A percentile compares a stretch with the other conserved stretches of the same genome.
These are phyloP conservation scores for Hirudinaria manillensis DNA, from an alignment of 2,888 invertebrate genomes.

Conservation along the genomic window DNA sequence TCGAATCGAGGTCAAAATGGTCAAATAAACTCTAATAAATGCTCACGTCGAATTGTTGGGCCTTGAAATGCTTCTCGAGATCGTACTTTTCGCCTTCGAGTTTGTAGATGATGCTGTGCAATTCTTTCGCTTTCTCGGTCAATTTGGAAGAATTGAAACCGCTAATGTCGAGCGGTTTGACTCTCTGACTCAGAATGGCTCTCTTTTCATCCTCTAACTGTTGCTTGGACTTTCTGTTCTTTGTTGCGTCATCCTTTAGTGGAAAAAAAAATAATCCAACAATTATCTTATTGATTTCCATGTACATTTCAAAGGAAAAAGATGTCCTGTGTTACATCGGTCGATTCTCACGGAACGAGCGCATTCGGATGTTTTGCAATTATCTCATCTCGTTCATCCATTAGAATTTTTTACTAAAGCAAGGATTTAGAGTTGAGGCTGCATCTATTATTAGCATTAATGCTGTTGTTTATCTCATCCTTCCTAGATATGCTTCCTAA, in stretches of 20 bases:
- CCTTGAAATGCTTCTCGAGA: constrained; percentile 94
- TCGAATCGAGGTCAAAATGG: no score
- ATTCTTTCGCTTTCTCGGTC: constrained; percentile 77
- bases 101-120: constrained; percentile 88
- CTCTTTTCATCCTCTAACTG: constrained; percentile 98
- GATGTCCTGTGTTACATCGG: no score
- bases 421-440: no score
- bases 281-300: not conserved
- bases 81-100: constrained; percentile 97
- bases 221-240: constrained; percentile 82
- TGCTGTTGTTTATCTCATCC: no score
- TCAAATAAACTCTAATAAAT: not conserved
- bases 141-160: constrained; percentile 70
- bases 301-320: no score
- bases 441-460: no score
- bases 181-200: constrained; percentile 72
- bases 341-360: no score
- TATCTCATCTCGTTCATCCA: no score
- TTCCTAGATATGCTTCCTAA: no score
- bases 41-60: constrained; percentile 96
- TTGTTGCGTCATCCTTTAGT: constrained; percentile 6
- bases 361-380: no score
- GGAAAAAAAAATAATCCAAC: not conserved
- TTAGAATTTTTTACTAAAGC: no score
- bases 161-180: constrained; percentile 63